Percentiles rank a stretch among this genome's conserved stretches.
These are phyloP conservation scores for Mythimna impura DNA, from an alignment of 2,888 invertebrate genomes.

Conservation along the genomic window DNA sequence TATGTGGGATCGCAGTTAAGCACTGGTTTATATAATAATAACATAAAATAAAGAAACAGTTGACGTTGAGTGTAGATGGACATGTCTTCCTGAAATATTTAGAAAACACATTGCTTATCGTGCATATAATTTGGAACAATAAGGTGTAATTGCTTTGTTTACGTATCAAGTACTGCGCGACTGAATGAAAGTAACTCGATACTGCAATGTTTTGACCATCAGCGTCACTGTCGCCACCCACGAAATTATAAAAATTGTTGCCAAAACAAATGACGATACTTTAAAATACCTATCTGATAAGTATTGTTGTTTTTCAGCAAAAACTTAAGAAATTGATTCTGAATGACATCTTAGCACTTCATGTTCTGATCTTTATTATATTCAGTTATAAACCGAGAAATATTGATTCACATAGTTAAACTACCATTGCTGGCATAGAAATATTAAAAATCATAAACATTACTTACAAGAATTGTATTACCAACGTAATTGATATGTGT, in stretches of 20 bases:
- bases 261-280: conserved; percentile 34
- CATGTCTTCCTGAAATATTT: neutral
- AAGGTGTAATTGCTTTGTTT: conserved; percentile 25
- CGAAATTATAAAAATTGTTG: conserved; percentile 6
- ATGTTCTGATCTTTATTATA: neutral
- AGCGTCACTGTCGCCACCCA: conserved; percentile 42
- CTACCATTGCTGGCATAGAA: no score
- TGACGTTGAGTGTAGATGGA: no score
- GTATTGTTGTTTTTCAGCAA: no score
- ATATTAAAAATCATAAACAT: no score
- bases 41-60: no score
- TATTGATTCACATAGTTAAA: no score
- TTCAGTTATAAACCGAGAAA: no score
- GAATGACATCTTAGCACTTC: neutral
- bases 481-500: no score
- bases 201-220: conserved; percentile 22
- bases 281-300: no score
- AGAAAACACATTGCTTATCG: conserved; percentile 18
- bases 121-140: conserved; percentile 1
- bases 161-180: conserved; percentile 29
- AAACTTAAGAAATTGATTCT: neutral
- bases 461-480: no score
- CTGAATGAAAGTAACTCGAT: conserved; percentile 39
- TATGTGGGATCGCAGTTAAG: no score
- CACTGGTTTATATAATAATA: no score